phyloP scores from a whole-genome alignment of 2,113 vertebrate genomes.

The Mustela nigripes region DNA sequence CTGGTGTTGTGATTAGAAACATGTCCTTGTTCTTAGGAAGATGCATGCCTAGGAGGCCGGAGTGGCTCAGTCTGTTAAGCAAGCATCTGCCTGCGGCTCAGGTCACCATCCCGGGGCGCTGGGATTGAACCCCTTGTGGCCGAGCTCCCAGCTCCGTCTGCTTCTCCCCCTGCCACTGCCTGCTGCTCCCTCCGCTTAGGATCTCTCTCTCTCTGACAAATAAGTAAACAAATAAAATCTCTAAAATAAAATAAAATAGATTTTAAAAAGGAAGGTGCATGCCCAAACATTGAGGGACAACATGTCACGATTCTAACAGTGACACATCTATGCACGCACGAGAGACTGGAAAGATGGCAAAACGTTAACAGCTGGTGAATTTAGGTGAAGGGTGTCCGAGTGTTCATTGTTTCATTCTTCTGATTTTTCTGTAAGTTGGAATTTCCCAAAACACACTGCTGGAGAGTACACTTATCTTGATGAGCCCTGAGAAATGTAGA shows the following conservation, averaged over 20 bases:
- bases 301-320: neutral
- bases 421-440: neutral
- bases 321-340: no score
- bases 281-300: neutral
- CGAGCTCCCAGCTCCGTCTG: neutral
- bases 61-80: neutral
- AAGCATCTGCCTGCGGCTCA: neutral
- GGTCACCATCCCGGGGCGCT: neutral
- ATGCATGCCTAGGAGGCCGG: fast-evolving
- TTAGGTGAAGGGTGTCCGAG: neutral
- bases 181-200: neutral
- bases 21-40: neutral
- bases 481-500: neutral
- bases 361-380: fast-evolving
- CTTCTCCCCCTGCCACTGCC: neutral
- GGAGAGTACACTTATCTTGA: neutral
- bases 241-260: neutral
- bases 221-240: neutral
- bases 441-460: neutral
- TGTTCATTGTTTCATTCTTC: neutral
- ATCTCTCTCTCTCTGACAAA: neutral
- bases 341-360: neutral
- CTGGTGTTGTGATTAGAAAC: neutral
- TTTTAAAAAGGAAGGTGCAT: neutral
- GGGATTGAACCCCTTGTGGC: neutral